Conservation (phyloP, 1,140 invertebrate genomes). For the Dreissena polymorpha region DNA sequence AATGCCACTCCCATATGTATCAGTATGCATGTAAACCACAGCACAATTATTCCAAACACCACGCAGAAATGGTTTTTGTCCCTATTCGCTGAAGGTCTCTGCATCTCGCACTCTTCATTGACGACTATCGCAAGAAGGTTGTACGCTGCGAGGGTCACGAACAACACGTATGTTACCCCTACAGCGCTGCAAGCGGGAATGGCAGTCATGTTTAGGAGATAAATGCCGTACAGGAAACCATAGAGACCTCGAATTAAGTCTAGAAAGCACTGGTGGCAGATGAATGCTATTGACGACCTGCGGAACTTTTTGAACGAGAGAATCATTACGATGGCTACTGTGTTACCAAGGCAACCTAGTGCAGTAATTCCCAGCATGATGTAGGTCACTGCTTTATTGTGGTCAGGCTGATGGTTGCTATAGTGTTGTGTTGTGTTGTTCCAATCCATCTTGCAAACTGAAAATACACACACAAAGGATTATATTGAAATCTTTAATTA, state of each 20-base stretch:
- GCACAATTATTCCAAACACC: conserved; percentile 94
- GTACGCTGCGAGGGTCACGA: conserved; percentile 93
- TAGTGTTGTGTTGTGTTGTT: not conserved
- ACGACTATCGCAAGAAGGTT: conserved; percentile 94
- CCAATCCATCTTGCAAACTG: not conserved
- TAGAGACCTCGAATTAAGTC: conserved; percentile 71
- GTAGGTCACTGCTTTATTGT: conserved; percentile 85
- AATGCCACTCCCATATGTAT: conserved; percentile 96
- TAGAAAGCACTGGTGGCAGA: conserved; percentile 74
- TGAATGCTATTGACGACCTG: conserved; percentile 70
- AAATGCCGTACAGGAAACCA: conserved; percentile 81
- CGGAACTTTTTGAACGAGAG: conserved; percentile 67
- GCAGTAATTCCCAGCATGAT: conserved; percentile 89
- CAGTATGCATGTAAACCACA: conserved; percentile 91
- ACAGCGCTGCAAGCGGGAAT: conserved; percentile 93
- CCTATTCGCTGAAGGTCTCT: conserved; percentile 78
- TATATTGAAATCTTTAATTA: conserved; percentile 20
- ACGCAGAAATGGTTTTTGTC: conserved; percentile 86
- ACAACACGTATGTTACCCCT: conserved; percentile 92
- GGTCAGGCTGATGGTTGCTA: not conserved
- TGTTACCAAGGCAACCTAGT: conserved; percentile 90
- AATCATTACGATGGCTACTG: conserved; percentile 90
- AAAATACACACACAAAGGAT: not conserved
- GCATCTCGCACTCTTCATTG: conserved; percentile 93
- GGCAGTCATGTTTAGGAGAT: conserved; percentile 90